Evolutionary conservation across 64 coral and sea anemone species (phyloP), one percentile per base, ranked within the genome.

Genomic region (Montipora foliosa): DNA sequence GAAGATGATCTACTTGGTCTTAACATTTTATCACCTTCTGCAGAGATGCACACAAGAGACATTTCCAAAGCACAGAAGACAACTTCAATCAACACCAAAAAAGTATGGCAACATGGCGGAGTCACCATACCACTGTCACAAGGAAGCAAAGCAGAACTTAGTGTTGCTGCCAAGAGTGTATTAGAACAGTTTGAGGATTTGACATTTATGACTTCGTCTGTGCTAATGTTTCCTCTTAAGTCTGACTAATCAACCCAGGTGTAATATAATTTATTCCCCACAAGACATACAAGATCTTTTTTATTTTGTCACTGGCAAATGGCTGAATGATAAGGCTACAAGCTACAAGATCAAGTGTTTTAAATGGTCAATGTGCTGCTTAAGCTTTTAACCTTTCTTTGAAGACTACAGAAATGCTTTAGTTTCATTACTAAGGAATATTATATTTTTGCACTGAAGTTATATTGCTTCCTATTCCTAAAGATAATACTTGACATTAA

Each of bases 171-270:
- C 13, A 94, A 89, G 79, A 83, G 44, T 53, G 44, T 99, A 37
- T 74, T 95, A 5, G 78, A 91, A 47, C 92, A 94, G 49, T 88
- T 99, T 47, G 98, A 99, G 52, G 92, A 99, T 90, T 93, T 99
- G 61, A 86, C 92, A 21, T 99, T 99, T 19, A 99, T 99, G 98
- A 17, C 83, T 44, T 96, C 98, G 17, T 91, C 92, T 66, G 95
- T 99, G 49, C 57, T 99, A 44, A 99, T 99, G 98, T 99, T 99
- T 50, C 98, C 98, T 21, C 81, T 98, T 0, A 98, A 95, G 87
- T 79, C 96, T 20, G 88, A 91, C 50, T 90, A 80, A 79, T 68
- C 74, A 68, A 14, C 48, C 14, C 29, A 87, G 61, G 37, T 49
- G 17, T 13, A 70, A 37, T 37, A 37, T 37, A 37, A 2, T 37